phyloP scores from a whole-genome alignment of 2,113 vertebrate species.

The Limnothrissa miodon region DNA sequence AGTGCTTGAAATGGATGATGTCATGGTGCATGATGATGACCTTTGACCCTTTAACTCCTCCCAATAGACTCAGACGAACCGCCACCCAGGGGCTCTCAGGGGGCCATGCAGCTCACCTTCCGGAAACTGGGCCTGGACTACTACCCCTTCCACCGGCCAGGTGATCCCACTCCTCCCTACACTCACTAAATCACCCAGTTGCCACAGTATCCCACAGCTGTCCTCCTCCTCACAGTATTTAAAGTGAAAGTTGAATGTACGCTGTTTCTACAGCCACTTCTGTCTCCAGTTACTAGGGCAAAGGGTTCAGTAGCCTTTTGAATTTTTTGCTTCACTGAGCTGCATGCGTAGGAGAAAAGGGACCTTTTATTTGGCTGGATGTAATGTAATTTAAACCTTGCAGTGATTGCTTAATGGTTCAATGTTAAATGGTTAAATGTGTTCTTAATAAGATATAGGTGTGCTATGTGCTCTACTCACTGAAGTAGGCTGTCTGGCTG shows the following conservation, averaged over 20 bases:
- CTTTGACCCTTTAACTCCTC: slow-evolving; percentile 35
- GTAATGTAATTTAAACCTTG: background rate
- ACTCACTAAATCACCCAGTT: background rate
- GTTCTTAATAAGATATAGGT: background rate
- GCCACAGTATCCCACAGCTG: too few species aligned
- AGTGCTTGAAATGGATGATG: background rate
- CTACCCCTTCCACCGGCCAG: slow-evolving; percentile 96
- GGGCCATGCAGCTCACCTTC: slow-evolving; percentile 97
- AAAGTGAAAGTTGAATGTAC: too few species aligned
- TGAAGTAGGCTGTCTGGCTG: too few species aligned
- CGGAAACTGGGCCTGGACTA: slow-evolving; percentile 92
- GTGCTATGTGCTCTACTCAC: too few species aligned
- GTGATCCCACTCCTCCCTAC: slow-evolving; percentile 67
- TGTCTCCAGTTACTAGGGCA: too few species aligned
- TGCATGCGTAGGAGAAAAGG: background rate
- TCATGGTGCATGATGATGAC: slow-evolving; percentile 63
- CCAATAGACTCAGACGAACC: slow-evolving; percentile 65
- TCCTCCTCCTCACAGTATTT: too few species aligned
- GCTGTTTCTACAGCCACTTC: too few species aligned
- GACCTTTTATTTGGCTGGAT: too few species aligned
- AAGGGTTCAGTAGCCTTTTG: background rate
- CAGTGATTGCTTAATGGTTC: background rate
- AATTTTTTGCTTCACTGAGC: background rate
- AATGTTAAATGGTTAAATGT: background rate
- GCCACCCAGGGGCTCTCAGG: slow-evolving; percentile 83